Percentiles rank a stretch among this genome's conserved stretches.
phyloP scores from a whole-genome alignment of 2,888 invertebrate species.

The Tricholauxania praeusta region DNA sequence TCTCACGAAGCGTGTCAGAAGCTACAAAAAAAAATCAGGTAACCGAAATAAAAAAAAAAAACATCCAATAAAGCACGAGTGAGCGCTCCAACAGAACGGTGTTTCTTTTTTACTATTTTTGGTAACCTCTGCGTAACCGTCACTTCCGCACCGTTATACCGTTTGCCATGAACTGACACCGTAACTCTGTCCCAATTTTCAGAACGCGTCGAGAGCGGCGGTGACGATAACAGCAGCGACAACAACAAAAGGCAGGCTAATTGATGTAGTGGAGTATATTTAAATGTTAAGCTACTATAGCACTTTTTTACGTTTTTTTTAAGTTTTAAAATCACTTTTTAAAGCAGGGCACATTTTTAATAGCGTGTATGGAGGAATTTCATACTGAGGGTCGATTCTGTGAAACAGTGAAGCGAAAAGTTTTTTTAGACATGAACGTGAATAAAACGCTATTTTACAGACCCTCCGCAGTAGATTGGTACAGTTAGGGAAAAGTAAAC shows the following conservation, averaged over 20 bases:
- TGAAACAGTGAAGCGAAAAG: too few species aligned
- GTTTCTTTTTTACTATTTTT: not conserved
- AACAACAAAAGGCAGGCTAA: not conserved
- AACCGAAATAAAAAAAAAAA: not conserved
- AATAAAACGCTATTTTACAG: too few species aligned
- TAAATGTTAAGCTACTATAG: too few species aligned
- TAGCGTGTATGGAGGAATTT: too few species aligned
- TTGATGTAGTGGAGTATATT: not conserved
- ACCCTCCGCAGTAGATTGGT: too few species aligned
- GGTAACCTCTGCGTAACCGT: constrained; percentile 2
- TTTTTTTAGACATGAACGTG: too few species aligned
- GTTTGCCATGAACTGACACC: constrained; percentile 35
- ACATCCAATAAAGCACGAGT: constrained; percentile 21
- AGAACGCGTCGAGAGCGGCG: constrained; percentile 5
- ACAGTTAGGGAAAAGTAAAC: too few species aligned
- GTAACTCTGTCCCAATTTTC: constrained; percentile 34
- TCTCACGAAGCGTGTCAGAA: constrained; percentile 7
- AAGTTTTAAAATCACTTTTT: too few species aligned
- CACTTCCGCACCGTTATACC: constrained; percentile 35
- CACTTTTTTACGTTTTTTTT: too few species aligned
- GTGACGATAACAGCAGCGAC: not conserved
- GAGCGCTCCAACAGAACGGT: constrained; percentile 5
- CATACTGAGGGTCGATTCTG: too few species aligned
- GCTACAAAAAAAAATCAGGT: not conserved
- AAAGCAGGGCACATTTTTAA: too few species aligned